Percentiles rank a stretch among this genome's conserved stretches.
These are phyloP conservation scores for Drosophila bipectinata DNA, from an alignment of 1,140 invertebrate genomes.

Conservation along the genomic window DNA sequence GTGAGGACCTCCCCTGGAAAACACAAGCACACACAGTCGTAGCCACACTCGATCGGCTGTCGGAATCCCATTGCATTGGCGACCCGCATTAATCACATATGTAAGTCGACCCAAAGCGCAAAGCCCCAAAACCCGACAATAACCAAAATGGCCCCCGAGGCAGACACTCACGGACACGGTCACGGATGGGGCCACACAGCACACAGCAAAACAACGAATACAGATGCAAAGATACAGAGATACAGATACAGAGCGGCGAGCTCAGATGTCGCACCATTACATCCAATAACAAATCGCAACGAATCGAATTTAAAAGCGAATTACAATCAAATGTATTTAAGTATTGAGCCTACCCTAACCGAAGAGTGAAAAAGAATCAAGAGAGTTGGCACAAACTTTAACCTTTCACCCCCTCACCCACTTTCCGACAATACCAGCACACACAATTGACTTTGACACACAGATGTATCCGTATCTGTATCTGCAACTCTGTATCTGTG, in stretches of 20 bases:
- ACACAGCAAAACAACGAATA: background rate
- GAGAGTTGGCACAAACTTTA: constrained; percentile 51
- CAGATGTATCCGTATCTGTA: constrained; percentile 26
- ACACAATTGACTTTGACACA: constrained; percentile 74
- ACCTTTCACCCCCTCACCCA: constrained; percentile 29
- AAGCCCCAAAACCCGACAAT: constrained; percentile 37
- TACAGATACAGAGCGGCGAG: constrained; percentile 16
- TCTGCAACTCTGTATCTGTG: constrained; percentile 16
- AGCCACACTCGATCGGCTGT: constrained; percentile 5
- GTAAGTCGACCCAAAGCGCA: constrained; percentile 44
- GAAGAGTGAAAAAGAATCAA: constrained; percentile 36
- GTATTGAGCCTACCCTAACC: constrained; percentile 64
- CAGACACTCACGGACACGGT: constrained; percentile 2
- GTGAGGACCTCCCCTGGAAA: constrained; percentile 4
- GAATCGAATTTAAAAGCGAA: constrained; percentile 81
- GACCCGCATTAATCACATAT: constrained; percentile 77
- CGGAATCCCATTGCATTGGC: constrained; percentile 35
- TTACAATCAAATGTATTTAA: constrained; percentile 82
- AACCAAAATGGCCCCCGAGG: constrained; percentile 23
- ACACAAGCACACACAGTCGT: constrained; percentile 6
- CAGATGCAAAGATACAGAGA: background rate
- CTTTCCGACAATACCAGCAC: constrained; percentile 15
- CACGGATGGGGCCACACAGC: no score
- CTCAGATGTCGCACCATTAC: constrained; percentile 79
- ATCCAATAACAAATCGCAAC: constrained; percentile 79